Evolutionary conservation across 2,797 vertebrate genomes (phyloP).

Genomic region (Chanos chanos): DNA sequence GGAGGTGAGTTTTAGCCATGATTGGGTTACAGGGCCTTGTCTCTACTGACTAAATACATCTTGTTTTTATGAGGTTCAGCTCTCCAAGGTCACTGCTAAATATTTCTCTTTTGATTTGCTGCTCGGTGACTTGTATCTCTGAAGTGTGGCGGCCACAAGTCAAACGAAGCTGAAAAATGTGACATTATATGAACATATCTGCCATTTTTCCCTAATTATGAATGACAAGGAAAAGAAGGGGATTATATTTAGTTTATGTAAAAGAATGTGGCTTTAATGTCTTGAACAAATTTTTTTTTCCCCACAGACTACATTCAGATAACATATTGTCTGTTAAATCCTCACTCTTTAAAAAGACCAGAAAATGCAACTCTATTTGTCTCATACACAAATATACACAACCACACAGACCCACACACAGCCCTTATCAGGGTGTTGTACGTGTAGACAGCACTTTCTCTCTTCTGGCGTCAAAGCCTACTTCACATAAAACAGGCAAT

Average conservation of each 20-base stretch:
- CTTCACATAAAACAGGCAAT: constrained; percentile 23
- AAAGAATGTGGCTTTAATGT: constrained; percentile 17
- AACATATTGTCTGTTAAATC: too few relatives aligned
- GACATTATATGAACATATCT: constrained; percentile 24
- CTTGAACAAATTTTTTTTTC: constrained; percentile 9
- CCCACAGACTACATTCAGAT: constrained; percentile 16
- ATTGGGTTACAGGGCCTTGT: constrained; percentile 11
- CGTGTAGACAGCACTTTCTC: not conserved
- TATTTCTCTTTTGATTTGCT: not conserved
- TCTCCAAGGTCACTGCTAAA: not conserved
- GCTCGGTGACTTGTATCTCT: not conserved
- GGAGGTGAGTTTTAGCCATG: constrained; percentile 10
- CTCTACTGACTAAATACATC: constrained; percentile 5
- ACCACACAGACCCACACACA: not conserved
- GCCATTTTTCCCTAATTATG: constrained; percentile 31
- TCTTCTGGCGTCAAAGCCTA: constrained; percentile 24
- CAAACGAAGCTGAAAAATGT: constrained; percentile 24
- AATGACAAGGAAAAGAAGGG: constrained; percentile 26
- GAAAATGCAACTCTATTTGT: too few relatives aligned
- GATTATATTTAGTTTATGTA: constrained; percentile 13
- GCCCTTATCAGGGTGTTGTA: constrained; percentile 23
- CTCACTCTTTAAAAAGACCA: too few relatives aligned
- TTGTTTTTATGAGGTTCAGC: constrained; percentile 23
- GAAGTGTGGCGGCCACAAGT: constrained; percentile 23
- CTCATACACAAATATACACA: constrained; percentile 6